Conservation (phyloP, 64 coral and sea anemone species). For the Montipora sp. region DNA sequence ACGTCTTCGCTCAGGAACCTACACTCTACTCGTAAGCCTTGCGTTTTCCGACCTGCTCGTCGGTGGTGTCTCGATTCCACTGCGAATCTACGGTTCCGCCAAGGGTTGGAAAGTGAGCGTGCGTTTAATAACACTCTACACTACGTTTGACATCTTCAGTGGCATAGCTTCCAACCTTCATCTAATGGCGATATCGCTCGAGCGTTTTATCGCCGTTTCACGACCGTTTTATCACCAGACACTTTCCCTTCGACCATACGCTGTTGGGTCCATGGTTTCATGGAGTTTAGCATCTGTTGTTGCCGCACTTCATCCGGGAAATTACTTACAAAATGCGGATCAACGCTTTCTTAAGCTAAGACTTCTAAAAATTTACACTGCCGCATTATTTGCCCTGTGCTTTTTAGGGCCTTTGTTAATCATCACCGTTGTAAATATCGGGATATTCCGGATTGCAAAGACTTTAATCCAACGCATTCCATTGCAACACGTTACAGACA, state of each 20-base stretch:
- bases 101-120: background rate
- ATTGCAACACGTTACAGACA: background rate
- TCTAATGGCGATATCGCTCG: constrained; percentile 75
- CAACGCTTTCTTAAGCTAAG: constrained; percentile 10
- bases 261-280: constrained; percentile 43
- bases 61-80: constrained; percentile 67
- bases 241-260: constrained; percentile 53
- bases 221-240: constrained; percentile 79
- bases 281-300: constrained; percentile 57
- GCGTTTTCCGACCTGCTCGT: constrained; percentile 80
- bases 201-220: constrained; percentile 83
- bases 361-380: constrained; percentile 31
- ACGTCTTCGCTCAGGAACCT: constrained; percentile 74
- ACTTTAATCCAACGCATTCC: constrained; percentile 43
- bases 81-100: constrained; percentile 69
- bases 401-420: constrained; percentile 56
- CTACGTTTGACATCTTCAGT: constrained; percentile 76
- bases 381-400: constrained; percentile 62
- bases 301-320: constrained; percentile 33
- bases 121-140: constrained; percentile 28
- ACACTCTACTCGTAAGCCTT: constrained; percentile 75
- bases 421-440: constrained; percentile 69
- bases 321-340: background rate
- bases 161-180: constrained; percentile 83
- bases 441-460: constrained; percentile 69